Percentiles rank a stretch among this genome's conserved stretches.
Conservation (phyloP, 2,888 invertebrate species). For the Drosophila trichaetosa region DNA sequence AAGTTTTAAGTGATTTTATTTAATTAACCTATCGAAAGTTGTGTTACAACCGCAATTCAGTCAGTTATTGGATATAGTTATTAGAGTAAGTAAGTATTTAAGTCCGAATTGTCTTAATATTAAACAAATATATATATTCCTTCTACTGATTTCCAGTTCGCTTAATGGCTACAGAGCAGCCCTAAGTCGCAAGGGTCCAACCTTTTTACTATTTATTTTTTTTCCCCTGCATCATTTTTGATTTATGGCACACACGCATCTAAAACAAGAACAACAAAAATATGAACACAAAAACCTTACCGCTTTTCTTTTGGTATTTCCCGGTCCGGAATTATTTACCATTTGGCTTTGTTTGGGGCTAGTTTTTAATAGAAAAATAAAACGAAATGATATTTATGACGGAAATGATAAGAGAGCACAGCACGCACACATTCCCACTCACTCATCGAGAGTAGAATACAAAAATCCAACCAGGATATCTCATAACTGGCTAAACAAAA, state of each 20-base stretch:
- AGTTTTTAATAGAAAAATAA: constrained; percentile 84
- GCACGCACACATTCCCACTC: constrained; percentile 31
- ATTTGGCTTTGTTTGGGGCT: constrained; percentile 44
- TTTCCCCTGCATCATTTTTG: constrained; percentile 50
- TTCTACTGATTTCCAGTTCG: not conserved
- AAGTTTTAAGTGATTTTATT: no score
- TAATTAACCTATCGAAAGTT: not conserved
- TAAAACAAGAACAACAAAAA: constrained; percentile 23
- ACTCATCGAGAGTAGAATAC: constrained; percentile 2
- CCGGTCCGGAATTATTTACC: constrained; percentile 32
- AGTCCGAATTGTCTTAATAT: not conserved
- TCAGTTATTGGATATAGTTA: not conserved
- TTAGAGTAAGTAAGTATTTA: not conserved
- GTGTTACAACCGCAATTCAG: not conserved
- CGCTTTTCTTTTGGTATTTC: constrained; percentile 34
- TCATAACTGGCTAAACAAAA: constrained; percentile 55
- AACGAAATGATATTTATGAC: constrained; percentile 84
- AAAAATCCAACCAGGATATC: constrained; percentile 56
- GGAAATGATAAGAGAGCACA: constrained; percentile 83
- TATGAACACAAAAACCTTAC: constrained; percentile 10
- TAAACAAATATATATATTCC: not conserved
- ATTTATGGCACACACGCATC: constrained; percentile 65
- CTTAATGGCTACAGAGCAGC: constrained; percentile 17
- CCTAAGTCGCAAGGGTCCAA: constrained; percentile 4
- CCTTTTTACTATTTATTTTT: constrained; percentile 44